Conservation (phyloP, 2,888 invertebrate genomes). For the Byasa hedistus region DNA sequence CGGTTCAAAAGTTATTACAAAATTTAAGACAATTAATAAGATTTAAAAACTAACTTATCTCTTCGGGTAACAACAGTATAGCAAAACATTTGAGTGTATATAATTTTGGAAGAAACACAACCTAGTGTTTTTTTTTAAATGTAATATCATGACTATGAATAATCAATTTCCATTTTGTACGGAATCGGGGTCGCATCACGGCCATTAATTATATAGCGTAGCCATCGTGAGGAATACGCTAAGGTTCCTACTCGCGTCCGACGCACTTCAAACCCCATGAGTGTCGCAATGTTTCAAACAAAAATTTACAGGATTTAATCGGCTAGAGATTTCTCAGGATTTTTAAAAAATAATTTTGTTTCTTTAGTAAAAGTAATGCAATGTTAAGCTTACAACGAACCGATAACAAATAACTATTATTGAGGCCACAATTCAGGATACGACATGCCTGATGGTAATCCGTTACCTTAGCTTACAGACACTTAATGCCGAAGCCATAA, state of each 20-base stretch:
- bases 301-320: not conserved
- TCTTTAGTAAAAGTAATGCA: too few relatives aligned
- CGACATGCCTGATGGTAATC: too few relatives aligned
- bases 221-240: slow-evolving; percentile 26
- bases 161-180: slow-evolving; percentile 7
- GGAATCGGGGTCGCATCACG: slow-evolving; percentile 17
- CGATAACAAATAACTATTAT: too few relatives aligned
- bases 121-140: not conserved
- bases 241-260: slow-evolving; percentile 19
- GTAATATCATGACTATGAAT: slow-evolving; percentile 3
- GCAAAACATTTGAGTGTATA: not conserved
- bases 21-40: too few relatives aligned
- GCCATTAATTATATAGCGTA: slow-evolving; percentile 23
- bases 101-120: not conserved
- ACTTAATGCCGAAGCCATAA: too few relatives aligned
- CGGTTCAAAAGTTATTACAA: too few relatives aligned
- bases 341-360: too few relatives aligned
- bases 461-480: too few relatives aligned
- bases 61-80: not conserved
- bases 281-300: not conserved
- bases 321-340: too few relatives aligned
- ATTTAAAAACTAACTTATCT: too few relatives aligned
- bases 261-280: slow-evolving; percentile 17
- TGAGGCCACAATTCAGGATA: not conserved
- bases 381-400: too few relatives aligned